These are phyloP conservation scores for Clinocottus analis DNA, from an alignment of 2,113 vertebrate species.

Conservation along the genomic window DNA sequence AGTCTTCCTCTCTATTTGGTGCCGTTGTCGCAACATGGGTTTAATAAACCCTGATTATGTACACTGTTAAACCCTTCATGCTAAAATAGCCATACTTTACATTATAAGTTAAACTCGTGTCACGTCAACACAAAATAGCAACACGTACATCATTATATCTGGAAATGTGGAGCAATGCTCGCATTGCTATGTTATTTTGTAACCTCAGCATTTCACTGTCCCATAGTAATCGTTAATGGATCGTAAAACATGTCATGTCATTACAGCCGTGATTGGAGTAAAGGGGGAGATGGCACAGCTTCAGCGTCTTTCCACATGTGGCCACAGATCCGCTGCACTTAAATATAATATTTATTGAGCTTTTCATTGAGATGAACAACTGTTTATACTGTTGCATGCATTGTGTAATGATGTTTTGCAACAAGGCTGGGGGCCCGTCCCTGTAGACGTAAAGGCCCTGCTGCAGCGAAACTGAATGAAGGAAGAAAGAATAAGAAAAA, in stretches of 20 bases:
- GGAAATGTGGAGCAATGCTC: constrained; percentile 22
- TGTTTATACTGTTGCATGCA: constrained; percentile 68
- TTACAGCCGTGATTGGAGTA: constrained; percentile 31
- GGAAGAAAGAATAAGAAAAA: not conserved
- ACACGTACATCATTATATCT: constrained; percentile 15
- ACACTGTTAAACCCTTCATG: not conserved
- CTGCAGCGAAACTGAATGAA: not conserved
- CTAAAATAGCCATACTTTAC: not conserved
- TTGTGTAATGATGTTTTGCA: constrained; percentile 72
- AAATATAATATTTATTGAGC: constrained; percentile 66
- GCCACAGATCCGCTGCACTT: constrained; percentile 32
- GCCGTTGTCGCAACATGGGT: constrained; percentile 4
- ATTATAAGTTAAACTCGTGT: constrained; percentile 4
- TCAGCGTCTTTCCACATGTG: constrained; percentile 53
- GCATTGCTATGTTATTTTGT: constrained; percentile 13
- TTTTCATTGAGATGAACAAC: constrained; percentile 62
- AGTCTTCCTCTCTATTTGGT: constrained; percentile 24
- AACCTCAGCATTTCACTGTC: constrained; percentile 16
- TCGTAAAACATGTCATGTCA: constrained; percentile 53
- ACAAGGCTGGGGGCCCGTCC: constrained; percentile 7
- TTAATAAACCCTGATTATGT: constrained; percentile 17
- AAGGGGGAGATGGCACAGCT: constrained; percentile 42
- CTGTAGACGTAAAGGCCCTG: constrained; percentile 17
- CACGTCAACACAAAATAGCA: constrained; percentile 12
- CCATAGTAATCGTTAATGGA: constrained; percentile 20